Evolutionary conservation across 2,888 invertebrate species (phyloP), one percentile per base, ranked within the genome.

Genomic region (Cerastis leucographa): DNA sequence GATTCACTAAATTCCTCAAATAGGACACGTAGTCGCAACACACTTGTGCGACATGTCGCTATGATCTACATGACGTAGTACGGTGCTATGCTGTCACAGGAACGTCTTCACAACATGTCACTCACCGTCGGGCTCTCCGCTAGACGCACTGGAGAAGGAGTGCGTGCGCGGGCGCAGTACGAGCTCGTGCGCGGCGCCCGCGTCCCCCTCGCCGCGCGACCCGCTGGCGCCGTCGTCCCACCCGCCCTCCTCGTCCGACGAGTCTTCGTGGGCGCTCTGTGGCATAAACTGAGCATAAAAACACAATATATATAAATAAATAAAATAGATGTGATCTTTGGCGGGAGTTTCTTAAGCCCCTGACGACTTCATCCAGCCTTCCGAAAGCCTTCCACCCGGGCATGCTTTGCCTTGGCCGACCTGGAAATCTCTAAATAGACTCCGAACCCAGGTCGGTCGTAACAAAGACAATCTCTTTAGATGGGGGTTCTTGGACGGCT

Each of bases 161-260:
- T 96, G 95, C 3, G 94, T 92, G 76, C 96, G 93, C 65, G 91
- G 89, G 35, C 95, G 92, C 84, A 94, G 82, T 17, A 89, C 88
- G 0, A 93, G 83, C 2, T 95, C 95, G 76, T 93, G 93, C 11
- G 91, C 80, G 0, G 81, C 84, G 7, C 90, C 89, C 2, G 89
- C 88, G 83, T 94, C 94, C 0, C 94, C 90, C 80, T 94, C 94
- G 22, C 93, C 90, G 6, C 90, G 86, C 25, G 87, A 86, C 11
- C 86, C 89, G 19, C 85, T 81, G 6, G 85, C 89, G 0, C 89
- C 90, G 7, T 92, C 94, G 90, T 99, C 98, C 67, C 98, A 98
- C 0, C 94, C 95, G 0, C 90, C 94, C 78, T 95, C 96, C 79
- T 96, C 95, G 79, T 96, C 96, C 0, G 95, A 95, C 0, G 95